Evolutionary conservation across 2,888 invertebrate species (phyloP).

Genomic region (Drosophila maculinotata): DNA sequence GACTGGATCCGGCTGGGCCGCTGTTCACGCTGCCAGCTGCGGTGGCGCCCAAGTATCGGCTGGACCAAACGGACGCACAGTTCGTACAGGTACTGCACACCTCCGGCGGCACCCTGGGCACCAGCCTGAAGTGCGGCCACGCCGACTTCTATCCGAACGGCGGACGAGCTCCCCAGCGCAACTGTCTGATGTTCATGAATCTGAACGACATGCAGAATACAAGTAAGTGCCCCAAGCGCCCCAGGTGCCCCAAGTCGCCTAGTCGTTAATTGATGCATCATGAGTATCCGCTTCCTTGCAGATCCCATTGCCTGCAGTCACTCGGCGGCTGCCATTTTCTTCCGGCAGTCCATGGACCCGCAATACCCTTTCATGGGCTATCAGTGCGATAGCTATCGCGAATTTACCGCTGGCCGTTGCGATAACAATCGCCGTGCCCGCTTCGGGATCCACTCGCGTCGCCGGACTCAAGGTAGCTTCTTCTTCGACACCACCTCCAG

Average conservation of each 20-base stretch:
- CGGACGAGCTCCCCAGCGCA: constrained; percentile 82
- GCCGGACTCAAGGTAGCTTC: constrained; percentile 73
- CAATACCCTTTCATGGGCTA: constrained; percentile 79
- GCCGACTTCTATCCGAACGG: constrained; percentile 85
- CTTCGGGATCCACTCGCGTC: constrained; percentile 83
- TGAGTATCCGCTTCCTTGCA: constrained; percentile 34
- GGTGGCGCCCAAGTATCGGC: constrained; percentile 78
- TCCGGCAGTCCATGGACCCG: constrained; percentile 83
- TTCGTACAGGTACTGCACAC: constrained; percentile 84
- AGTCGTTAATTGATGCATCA: too few relatives aligned
- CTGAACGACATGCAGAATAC: constrained; percentile 77
- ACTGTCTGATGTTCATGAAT: constrained; percentile 77
- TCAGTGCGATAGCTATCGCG: constrained; percentile 78
- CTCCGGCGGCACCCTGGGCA: constrained; percentile 82
- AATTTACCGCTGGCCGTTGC: constrained; percentile 73
- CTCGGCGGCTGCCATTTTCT: constrained; percentile 82
- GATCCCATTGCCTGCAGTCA: constrained; percentile 84
- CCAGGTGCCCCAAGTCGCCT: too few relatives aligned
- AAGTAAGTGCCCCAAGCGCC: constrained; percentile 66
- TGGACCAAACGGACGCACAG: constrained; percentile 82
- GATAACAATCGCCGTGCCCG: constrained; percentile 71
- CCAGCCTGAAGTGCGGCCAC: constrained; percentile 82
- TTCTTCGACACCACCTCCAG: constrained; percentile 76
- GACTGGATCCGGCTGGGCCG: constrained; percentile 85
- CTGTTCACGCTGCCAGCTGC: constrained; percentile 83